A percentile compares a stretch with the other conserved stretches of the same genome.
These are phyloP conservation scores for Phragmatobia fuliginosa DNA, from an alignment of 2,888 invertebrate species.

Conservation along the genomic window DNA sequence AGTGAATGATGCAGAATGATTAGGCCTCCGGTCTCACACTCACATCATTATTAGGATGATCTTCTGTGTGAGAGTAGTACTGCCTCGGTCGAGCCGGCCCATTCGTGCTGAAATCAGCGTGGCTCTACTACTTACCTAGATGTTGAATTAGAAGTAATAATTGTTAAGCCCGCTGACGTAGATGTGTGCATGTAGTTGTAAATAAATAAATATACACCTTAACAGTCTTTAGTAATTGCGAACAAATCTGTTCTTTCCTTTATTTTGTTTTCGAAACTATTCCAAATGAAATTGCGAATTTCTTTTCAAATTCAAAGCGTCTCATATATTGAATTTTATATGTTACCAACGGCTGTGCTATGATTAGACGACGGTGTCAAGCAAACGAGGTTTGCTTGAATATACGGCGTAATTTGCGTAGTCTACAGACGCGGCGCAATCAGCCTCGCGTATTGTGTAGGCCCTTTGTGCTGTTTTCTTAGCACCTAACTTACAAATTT, in stretches of 20 bases:
- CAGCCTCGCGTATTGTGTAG: slow-evolving; percentile 69
- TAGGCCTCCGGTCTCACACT: no score
- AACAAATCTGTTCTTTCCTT: not conserved
- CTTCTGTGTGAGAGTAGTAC: no score
- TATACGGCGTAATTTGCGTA: slow-evolving; percentile 69
- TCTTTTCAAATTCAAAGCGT: not conserved
- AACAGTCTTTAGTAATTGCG: not conserved
- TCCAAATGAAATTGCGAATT: not conserved
- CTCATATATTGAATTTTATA: slow-evolving; percentile 26
- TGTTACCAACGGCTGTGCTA: slow-evolving; percentile 34
- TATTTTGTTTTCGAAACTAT: not conserved
- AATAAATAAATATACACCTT: no score
- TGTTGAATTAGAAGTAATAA: no score
- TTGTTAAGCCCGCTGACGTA: no score
- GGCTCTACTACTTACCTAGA: no score
- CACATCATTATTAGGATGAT: no score
- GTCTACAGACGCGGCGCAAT: slow-evolving; percentile 76
- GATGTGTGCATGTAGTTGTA: no score
- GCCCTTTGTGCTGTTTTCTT: slow-evolving; percentile 36
- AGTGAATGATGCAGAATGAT: no score
- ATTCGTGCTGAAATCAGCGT: no score
- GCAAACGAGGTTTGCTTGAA: slow-evolving; percentile 69
- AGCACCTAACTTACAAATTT: slow-evolving; percentile 24
- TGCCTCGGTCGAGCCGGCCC: no score
- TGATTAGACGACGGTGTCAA: slow-evolving; percentile 66